phyloP scores from a whole-genome alignment of 1,140 invertebrate species.

The Amyelois transitella region DNA sequence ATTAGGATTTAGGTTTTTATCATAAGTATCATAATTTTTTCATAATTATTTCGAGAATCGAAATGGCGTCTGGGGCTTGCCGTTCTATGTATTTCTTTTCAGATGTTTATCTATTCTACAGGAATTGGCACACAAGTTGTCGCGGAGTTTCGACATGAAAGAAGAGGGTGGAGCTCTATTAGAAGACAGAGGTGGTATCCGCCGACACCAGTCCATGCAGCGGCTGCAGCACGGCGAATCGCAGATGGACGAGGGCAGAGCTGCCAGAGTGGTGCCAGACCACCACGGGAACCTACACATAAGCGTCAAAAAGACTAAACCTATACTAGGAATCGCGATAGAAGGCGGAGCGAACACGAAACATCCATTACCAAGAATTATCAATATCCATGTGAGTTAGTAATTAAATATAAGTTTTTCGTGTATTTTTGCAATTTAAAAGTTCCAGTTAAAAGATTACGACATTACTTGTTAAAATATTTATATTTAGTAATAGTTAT shows the following conservation, averaged over 20 bases:
- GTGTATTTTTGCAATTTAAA: too few species aligned
- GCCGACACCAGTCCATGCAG: slow-evolving; percentile 81
- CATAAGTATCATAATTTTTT: slow-evolving; percentile 15
- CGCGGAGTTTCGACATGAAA: slow-evolving; percentile 89
- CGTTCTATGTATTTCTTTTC: slow-evolving; percentile 8
- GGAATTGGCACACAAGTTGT: slow-evolving; percentile 89
- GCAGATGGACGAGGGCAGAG: slow-evolving; percentile 77
- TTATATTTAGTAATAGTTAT: too few species aligned
- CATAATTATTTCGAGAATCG: slow-evolving; percentile 5
- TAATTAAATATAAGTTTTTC: background rate
- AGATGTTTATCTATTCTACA: slow-evolving; percentile 46
- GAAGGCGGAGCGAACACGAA: slow-evolving; percentile 97
- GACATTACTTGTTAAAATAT: too few species aligned
- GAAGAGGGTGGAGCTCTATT: slow-evolving; percentile 84
- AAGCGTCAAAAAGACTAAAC: slow-evolving; percentile 92
- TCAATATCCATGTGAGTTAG: slow-evolving; percentile 93
- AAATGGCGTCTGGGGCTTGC: background rate
- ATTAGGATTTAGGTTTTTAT: slow-evolving; percentile 29
- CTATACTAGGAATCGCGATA: slow-evolving; percentile 95
- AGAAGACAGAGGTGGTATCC: slow-evolving; percentile 76
- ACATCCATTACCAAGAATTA: slow-evolving; percentile 94
- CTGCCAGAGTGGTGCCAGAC: slow-evolving; percentile 84
- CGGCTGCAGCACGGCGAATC: slow-evolving; percentile 77
- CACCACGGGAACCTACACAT: slow-evolving; percentile 90
- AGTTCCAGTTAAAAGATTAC: too few species aligned